Conservation (phyloP, 2,888 invertebrate genomes). For the Mallateleia sp. region DNA sequence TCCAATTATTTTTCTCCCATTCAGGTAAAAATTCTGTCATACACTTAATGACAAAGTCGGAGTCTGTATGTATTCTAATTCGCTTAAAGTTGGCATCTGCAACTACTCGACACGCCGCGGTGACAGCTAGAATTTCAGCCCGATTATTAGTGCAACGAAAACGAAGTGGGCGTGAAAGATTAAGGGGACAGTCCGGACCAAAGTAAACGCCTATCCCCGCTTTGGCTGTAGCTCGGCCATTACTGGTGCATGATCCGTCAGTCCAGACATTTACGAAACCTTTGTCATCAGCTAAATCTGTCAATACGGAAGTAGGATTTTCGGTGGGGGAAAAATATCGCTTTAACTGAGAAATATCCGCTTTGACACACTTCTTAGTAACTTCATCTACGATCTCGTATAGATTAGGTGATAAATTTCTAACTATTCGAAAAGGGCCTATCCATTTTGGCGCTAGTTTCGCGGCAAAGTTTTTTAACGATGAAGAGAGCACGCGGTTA, state of each 20-base stretch:
- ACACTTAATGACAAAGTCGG: background rate
- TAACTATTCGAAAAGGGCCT: background rate
- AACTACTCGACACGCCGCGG: background rate
- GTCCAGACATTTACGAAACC: constrained; percentile 24
- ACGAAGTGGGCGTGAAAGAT: background rate
- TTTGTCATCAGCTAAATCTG: background rate
- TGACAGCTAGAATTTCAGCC: constrained; percentile 1
- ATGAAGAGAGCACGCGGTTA: background rate
- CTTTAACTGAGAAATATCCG: constrained; percentile 15
- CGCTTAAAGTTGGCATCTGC: background rate
- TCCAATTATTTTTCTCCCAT: constrained; percentile 15
- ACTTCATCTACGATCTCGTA: background rate
- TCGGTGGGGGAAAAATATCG: background rate
- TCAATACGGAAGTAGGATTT: background rate
- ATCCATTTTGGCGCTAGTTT: background rate
- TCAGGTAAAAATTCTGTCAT: constrained; percentile 10
- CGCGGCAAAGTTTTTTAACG: background rate
- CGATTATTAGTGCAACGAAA: constrained; percentile 24
- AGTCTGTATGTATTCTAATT: constrained; percentile 23
- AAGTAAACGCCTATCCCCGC: constrained; percentile 23
- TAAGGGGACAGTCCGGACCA: background rate
- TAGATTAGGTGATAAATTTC: background rate
- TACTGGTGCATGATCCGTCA: constrained; percentile 1
- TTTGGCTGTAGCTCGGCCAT: background rate
- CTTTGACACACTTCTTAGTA: background rate